Evolutionary conservation across 2,113 vertebrate genomes (phyloP), one percentile per base, ranked within the genome.

Genomic region (Sebastes schlegelii): DNA sequence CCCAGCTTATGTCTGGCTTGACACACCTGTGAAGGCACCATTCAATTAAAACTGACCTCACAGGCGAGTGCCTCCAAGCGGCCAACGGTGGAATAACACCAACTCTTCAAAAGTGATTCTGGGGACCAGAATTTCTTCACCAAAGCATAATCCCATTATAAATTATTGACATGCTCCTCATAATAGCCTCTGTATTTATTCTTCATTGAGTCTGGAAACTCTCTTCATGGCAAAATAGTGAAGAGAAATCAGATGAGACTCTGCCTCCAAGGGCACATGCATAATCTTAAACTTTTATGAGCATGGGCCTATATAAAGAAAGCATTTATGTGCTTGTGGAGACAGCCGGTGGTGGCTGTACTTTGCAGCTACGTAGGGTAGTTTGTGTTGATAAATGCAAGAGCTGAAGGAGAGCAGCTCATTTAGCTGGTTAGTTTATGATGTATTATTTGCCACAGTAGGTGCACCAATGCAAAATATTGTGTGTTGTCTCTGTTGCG

Each of bases 201-300:
- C 57, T 77, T 78, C 10, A 63, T 87, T 14, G 13, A 66, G 58
- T 66, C 57, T 82, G 42, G 45, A 54, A 34, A 65, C 34, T 71
- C 73, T 86, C 19, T 69, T 66, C 11, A 42, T 86, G 5, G 49
- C 7, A 74, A 77, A 86, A 77, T 16, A 64, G 9, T 12, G 4
- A 19, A 62, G 23, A 49, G 34, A 77, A 70, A 72, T 64, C 66
- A 67, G 34, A 88, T 51, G 71, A 65, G 77, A 65, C 67, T 70
- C 52, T 79, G 76, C 62, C 80, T 75, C 55, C 54, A 14, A 80
- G 78, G 88, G 63, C 72, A 79, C 76, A 43, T 87, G 87, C 61
- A 83, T 79, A 48, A 64, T 52, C 12, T 92, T 88, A 88, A 88
- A 87, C 16, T 88, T 92, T 94, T 64, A 92, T 86, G 85, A 92